Percentiles rank a stretch among this genome's conserved stretches.
These are phyloP conservation scores for Garrulus glandarius DNA, from an alignment of 2,797 vertebrate genomes.

Conservation along the genomic window DNA sequence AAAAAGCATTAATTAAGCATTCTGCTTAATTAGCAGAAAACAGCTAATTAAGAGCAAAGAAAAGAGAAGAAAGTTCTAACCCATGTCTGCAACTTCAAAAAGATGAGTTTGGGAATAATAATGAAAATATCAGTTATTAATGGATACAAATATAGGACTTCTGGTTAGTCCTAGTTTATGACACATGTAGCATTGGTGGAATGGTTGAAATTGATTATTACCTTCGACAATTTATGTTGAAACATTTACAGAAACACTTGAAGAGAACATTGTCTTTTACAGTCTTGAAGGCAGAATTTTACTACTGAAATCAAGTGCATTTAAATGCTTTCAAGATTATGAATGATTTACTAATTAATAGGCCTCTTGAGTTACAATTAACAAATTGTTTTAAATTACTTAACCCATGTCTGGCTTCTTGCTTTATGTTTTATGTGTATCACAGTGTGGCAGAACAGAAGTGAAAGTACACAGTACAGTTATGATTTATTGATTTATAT, in stretches of 20 bases:
- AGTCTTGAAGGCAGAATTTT: not conserved
- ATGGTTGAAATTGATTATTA: not conserved
- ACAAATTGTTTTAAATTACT: not conserved
- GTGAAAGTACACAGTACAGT: not conserved
- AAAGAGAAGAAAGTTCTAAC: not conserved
- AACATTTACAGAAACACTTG: not conserved
- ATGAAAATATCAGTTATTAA: not conserved
- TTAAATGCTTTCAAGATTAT: not conserved
- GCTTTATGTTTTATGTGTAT: not conserved
- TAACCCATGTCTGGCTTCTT: not conserved
- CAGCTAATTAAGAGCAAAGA: not conserved
- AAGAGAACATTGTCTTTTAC: not conserved
- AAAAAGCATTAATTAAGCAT: not conserved
- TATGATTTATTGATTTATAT: constrained; percentile 41
- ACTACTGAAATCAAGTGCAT: not conserved
- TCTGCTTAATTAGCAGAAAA: not conserved
- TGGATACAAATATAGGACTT: not conserved
- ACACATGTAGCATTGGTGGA: not conserved
- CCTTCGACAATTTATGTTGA: not conserved
- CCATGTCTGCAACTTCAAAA: not conserved
- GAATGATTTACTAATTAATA: constrained; percentile 15
- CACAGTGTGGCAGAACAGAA: not conserved
- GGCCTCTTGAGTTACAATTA: not conserved
- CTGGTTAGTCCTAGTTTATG: not conserved
- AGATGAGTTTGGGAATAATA: not conserved